phyloP scores from a whole-genome alignment of 1,140 invertebrate genomes.

The Psix sp. region DNA sequence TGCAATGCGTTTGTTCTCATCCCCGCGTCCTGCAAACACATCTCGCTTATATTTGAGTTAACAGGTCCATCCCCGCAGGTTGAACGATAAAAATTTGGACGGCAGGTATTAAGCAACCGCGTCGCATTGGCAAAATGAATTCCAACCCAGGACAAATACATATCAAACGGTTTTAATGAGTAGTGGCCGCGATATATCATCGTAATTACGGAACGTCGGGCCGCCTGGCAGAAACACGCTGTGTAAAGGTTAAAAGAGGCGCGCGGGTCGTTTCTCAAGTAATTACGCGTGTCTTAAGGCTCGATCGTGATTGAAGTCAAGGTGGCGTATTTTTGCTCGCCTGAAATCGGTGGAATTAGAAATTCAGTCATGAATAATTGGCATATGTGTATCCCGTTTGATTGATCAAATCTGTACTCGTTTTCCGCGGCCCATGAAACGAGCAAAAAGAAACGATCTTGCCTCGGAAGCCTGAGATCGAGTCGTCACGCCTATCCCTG shows the following conservation, averaged over 20 bases:
- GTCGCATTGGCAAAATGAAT: constrained; percentile 60
- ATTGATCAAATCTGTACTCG: constrained; percentile 20
- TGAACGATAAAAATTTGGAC: too few species aligned
- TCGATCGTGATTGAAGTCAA: constrained; percentile 21
- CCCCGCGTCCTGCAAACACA: too few species aligned
- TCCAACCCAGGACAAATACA: constrained; percentile 69
- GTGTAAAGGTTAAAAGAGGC: constrained; percentile 70
- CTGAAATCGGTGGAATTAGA: constrained; percentile 2
- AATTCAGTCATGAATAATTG: constrained; percentile 22
- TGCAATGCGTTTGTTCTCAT: constrained; percentile 52
- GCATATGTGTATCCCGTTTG: constrained; percentile 20
- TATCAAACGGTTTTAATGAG: constrained; percentile 75
- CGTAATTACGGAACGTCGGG: constrained; percentile 69
- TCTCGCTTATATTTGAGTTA: too few species aligned
- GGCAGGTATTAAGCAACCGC: constrained; percentile 12
- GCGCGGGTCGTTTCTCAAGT: constrained; percentile 44
- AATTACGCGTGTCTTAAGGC: constrained; percentile 38
- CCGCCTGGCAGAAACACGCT: constrained; percentile 58
- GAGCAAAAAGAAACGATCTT: too few species aligned
- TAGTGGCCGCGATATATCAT: constrained; percentile 72
- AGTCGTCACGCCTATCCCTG: constrained; percentile 67
- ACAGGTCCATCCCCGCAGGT: too few species aligned
- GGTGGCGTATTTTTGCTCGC: neutral
- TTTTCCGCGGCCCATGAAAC: too few species aligned
- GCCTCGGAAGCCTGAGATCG: constrained; percentile 32